Percentiles rank a stretch among this genome's conserved stretches.
phyloP scores from a whole-genome alignment of 2,888 invertebrate genomes.

The Ametastegia equiseti region DNA sequence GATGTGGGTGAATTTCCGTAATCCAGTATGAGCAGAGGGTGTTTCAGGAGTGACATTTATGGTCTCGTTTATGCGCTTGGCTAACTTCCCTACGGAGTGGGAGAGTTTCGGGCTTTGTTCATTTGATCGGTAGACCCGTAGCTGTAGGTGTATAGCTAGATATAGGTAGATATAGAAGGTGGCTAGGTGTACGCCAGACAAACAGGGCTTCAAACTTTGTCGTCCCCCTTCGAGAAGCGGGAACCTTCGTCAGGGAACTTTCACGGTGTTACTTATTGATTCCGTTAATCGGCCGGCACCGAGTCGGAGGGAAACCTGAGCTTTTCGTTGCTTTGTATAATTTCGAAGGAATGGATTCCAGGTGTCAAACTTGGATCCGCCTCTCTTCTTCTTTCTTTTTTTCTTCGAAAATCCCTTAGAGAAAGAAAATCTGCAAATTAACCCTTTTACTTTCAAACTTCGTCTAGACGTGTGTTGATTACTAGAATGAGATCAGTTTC shows the following conservation, averaged over 20 bases:
- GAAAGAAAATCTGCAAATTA: no score
- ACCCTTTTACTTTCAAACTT: no score
- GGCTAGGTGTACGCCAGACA: neutral
- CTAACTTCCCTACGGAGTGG: neutral
- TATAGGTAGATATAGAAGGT: no score
- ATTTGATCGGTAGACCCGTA: conserved; percentile 3
- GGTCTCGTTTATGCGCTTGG: neutral
- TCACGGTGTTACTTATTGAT: conserved; percentile 39
- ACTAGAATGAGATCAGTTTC: no score
- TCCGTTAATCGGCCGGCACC: conserved; percentile 17
- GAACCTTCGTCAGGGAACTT: conserved; percentile 38
- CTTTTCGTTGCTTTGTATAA: neutral
- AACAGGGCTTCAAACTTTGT: conserved; percentile 24
- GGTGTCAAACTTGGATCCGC: neutral
- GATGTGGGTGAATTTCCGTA: neutral
- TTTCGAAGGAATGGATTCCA: neutral
- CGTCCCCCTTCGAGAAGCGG: neutral
- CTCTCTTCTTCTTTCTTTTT: neutral
- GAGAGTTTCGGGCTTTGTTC: neutral
- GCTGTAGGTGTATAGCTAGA: no score
- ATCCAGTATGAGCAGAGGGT: neutral
- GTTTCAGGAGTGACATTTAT: neutral
- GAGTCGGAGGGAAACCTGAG: neutral
- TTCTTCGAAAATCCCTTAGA: neutral
- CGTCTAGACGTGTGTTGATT: no score